Evolutionary conservation across 2,113 vertebrate genomes (phyloP).

Genomic region (Falco punctatus): DNA sequence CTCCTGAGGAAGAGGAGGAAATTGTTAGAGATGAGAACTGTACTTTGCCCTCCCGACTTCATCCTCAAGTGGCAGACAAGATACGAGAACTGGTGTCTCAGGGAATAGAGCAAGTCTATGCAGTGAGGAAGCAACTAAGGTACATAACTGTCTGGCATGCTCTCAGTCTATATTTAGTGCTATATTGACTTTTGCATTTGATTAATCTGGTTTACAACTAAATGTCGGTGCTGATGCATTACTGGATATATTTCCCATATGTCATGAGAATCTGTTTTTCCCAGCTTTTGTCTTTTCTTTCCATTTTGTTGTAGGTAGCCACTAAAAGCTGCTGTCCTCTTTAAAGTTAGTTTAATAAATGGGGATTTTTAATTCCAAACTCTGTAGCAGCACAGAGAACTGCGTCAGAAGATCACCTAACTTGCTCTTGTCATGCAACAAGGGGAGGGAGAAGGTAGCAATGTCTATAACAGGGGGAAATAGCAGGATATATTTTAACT

Average conservation of each 20-base stretch:
- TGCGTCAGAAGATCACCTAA: background rate
- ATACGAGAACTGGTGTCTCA: conserved; percentile 84
- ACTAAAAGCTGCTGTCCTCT: background rate
- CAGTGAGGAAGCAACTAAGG: conserved; percentile 88
- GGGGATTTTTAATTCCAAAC: background rate
- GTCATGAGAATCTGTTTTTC: background rate
- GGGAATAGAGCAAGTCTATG: conserved; percentile 84
- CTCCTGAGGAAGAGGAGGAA: conserved; percentile 78
- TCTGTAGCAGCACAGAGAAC: background rate
- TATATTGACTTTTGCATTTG: background rate
- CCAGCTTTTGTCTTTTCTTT: background rate
- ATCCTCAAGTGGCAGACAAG: conserved; percentile 85
- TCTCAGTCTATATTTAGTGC: background rate
- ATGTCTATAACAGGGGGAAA: background rate
- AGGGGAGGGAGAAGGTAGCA: background rate
- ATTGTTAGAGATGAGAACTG: conserved; percentile 74
- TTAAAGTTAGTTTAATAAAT: background rate
- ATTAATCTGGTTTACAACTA: background rate
- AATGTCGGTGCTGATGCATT: background rate
- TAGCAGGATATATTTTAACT: background rate
- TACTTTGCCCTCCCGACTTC: conserved; percentile 80
- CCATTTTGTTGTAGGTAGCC: background rate
- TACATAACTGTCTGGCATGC: conserved; percentile 35
- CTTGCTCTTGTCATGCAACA: background rate
- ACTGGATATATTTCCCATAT: background rate